Percentiles rank a stretch among this genome's conserved stretches.
Conservation (phyloP, 2,797 vertebrate species). For the Coreius guichenoti region DNA sequence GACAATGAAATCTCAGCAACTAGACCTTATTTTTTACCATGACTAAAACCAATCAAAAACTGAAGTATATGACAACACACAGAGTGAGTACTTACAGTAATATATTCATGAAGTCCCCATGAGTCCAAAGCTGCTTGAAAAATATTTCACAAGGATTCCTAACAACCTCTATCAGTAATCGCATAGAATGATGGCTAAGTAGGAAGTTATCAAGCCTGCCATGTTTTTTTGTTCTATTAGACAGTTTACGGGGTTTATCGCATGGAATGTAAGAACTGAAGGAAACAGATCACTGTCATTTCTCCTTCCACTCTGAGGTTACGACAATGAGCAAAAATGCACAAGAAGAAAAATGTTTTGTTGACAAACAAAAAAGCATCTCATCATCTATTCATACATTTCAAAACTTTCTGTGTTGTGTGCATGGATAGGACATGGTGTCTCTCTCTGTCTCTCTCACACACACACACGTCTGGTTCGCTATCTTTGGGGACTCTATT, state of each 20-base stretch:
- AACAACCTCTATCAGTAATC: slow-evolving; percentile 53
- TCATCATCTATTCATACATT: neutral
- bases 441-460: no score
- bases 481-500: no score
- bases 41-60: slow-evolving; percentile 25
- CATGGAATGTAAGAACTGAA: slow-evolving; percentile 20
- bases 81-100: neutral
- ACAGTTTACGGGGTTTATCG: slow-evolving; percentile 54
- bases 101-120: slow-evolving; percentile 12
- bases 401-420: neutral
- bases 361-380: neutral
- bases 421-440: neutral
- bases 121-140: slow-evolving; percentile 38
- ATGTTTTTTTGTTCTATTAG: slow-evolving; percentile 56
- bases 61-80: neutral
- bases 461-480: no score
- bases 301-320: slow-evolving; percentile 27
- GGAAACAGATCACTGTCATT: slow-evolving; percentile 37
- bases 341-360: slow-evolving; percentile 10
- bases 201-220: slow-evolving; percentile 38
- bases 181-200: slow-evolving; percentile 53
- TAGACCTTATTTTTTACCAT: neutral
- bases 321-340: neutral
- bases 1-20: neutral
- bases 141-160: slow-evolving; percentile 44